Conservation (phyloP, 2,797 vertebrate species). For the Microctenopoma steveboyesi region DNA sequence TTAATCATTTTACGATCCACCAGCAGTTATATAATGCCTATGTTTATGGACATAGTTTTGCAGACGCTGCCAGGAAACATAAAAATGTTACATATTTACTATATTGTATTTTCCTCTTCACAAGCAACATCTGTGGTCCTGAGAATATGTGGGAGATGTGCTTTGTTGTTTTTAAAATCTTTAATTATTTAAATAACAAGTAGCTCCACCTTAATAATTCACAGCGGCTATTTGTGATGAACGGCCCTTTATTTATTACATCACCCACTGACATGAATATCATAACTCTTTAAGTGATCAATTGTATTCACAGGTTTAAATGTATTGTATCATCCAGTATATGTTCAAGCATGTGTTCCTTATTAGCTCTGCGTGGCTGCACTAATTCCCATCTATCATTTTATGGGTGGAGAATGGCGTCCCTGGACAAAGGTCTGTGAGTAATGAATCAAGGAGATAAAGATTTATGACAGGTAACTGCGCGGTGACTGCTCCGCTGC, state of each 20-base stretch:
- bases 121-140: constrained; percentile 25
- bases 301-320: not conserved
- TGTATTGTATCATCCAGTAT: not conserved
- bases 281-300: not conserved
- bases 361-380: constrained; percentile 5
- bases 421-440: constrained; percentile 9
- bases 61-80: not conserved
- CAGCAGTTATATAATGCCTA: not conserved
- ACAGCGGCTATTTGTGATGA: constrained; percentile 59
- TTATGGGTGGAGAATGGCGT: constrained; percentile 11
- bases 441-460: constrained; percentile 61
- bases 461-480: constrained; percentile 66
- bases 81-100: constrained; percentile 18
- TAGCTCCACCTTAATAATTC: constrained; percentile 75
- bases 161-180: constrained; percentile 54
- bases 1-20: too few species aligned
- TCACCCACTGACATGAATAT: constrained; percentile 1
- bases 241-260: constrained; percentile 22
- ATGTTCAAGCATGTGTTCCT: constrained; percentile 8
- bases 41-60: not conserved
- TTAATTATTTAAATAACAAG: constrained; percentile 77
- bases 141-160: constrained; percentile 23
- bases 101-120: not conserved
- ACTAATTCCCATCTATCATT: constrained; percentile 38
- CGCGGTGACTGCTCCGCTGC: constrained; percentile 34